Evolutionary conservation across 2,888 invertebrate species (phyloP).

Genomic region (Fragum whitleyi): DNA sequence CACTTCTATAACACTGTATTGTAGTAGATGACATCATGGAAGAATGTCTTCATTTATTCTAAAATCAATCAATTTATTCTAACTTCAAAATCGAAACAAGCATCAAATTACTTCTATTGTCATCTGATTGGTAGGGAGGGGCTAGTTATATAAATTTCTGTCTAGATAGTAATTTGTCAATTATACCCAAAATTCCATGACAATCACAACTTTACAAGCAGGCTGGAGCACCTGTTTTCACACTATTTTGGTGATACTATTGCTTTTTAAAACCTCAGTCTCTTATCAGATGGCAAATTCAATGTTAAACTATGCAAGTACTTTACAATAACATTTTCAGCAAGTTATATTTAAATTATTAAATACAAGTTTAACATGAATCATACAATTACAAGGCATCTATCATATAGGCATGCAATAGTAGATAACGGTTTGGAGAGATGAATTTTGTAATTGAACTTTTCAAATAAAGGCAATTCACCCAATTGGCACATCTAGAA

Average conservation of each 20-base stretch:
- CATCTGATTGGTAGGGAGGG: background rate
- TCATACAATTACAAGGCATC: too few species aligned
- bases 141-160: background rate
- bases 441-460: too few species aligned
- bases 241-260: background rate
- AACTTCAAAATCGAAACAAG: background rate
- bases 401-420: too few species aligned
- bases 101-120: background rate
- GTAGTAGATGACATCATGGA: background rate
- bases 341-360: too few species aligned
- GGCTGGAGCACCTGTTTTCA: background rate
- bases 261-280: background rate
- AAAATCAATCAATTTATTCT: background rate
- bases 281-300: too few species aligned
- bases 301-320: too few species aligned
- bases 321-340: too few species aligned
- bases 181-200: background rate
- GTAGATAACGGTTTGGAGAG: too few species aligned
- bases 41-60: background rate
- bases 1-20: background rate
- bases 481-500: too few species aligned
- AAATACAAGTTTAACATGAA: too few species aligned
- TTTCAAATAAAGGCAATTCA: too few species aligned
- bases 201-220: background rate
- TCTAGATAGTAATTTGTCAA: background rate